Base-by-base conservation (phyloP, 1,140 invertebrate genomes). In the Drosophila malerkotliana region DNA sequence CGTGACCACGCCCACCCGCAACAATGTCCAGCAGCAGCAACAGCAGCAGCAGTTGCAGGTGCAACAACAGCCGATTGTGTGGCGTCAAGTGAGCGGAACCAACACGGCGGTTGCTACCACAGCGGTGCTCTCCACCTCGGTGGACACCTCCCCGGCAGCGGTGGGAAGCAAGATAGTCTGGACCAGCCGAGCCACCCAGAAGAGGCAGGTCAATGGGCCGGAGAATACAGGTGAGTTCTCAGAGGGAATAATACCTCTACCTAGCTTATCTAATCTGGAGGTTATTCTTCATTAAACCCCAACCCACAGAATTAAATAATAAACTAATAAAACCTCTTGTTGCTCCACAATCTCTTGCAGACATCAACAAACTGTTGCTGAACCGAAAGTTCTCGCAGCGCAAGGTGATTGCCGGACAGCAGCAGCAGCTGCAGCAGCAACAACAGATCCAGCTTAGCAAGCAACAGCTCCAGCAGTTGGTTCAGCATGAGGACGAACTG, bases 361-460 rank as follows among this genome's bases (percentile, higher is more conserved):
- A 90, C 53, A 79, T 89, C 21, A 90, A 90, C 62, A 91, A 91
- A 44, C 47, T 91, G 44, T 53, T 91, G 60, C 58, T 91, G 26
- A 91, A 90, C 48, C 90, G 90, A 5, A 91, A 91, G 56, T 82
- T 91, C 60, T 73, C 87, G 59, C 87, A 90, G 56, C 87, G 90
- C 5, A 91, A 91, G 61, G 74, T 91, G 60, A 56, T 73, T 41
- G 37, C 59, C 18, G 15, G 51, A 2, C 75, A 71, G 7, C 64
- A 73, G 18, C 88, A 81, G 14, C 67, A 59, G 24, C 47, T 54
- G 41, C 58, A 76, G 30, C 72, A 72, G 58, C 72, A 28, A 1
- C 26, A 28, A 28, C 26, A 28, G 26, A 28, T 28, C 26, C 26
- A 28, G 26, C 26, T 28, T 5, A 28, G 5, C 21, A 90, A 91